phyloP scores from a whole-genome alignment of 2,113 vertebrate species.

The Amphilophus citrinellus region DNA sequence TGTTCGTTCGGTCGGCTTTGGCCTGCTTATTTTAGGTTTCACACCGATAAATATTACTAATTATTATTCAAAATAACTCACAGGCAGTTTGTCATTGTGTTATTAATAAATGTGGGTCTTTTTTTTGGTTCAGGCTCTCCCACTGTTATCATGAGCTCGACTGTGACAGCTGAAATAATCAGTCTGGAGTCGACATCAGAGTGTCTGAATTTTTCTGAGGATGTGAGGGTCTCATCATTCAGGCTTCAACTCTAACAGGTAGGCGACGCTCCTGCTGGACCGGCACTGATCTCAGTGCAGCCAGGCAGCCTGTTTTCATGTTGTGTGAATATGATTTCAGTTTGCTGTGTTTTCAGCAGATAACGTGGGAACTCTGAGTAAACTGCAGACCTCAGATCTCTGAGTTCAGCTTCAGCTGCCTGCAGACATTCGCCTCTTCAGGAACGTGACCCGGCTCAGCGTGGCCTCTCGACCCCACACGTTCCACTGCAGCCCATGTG shows the following conservation, averaged over 20 bases:
- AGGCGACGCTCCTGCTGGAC: no score
- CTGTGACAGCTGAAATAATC: no score
- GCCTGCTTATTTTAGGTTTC: no score
- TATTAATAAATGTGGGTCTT: no score
- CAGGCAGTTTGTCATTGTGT: no score
- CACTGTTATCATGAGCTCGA: neutral
- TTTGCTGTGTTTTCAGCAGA: neutral
- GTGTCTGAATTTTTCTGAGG: neutral
- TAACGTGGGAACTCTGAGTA: no score
- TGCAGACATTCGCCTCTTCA: neutral
- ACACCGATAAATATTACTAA: no score
- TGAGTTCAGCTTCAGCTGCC: neutral
- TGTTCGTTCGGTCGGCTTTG: no score
- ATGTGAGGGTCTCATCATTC: neutral
- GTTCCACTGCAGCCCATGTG: slow-evolving; percentile 43
- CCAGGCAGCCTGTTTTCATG: neutral
- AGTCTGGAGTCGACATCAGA: neutral
- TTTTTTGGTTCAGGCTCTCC: neutral
- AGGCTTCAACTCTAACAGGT: neutral
- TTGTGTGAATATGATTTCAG: neutral
- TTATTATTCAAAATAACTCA: no score
- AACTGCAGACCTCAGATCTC: neutral
- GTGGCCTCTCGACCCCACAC: slow-evolving; percentile 52
- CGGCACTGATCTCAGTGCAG: no score
- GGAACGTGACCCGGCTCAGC: slow-evolving; percentile 40